phyloP scores from a whole-genome alignment of 2,888 invertebrate genomes.

The Metalampra italica region DNA sequence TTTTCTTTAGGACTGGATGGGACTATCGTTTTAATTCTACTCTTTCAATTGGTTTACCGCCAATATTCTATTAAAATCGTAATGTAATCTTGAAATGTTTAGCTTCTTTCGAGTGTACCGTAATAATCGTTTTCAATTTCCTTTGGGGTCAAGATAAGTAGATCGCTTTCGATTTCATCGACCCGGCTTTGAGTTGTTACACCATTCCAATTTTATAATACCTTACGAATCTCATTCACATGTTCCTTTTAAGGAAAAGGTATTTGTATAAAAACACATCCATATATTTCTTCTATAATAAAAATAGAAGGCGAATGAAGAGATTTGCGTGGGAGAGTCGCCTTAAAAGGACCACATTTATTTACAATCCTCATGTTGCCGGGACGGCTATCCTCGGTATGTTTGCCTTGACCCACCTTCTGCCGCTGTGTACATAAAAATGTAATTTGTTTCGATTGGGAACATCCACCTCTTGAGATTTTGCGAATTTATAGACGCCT shows the following conservation, averaged over 20 bases:
- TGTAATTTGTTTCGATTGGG: constrained; percentile 37
- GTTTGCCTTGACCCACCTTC: constrained; percentile 29
- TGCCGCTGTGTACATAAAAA: constrained; percentile 25
- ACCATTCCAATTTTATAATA: neutral
- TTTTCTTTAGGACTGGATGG: neutral
- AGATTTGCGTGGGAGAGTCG: constrained; percentile 10
- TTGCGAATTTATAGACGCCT: neutral
- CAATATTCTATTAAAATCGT: too few species aligned
- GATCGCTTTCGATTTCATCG: constrained; percentile 31
- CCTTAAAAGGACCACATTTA: constrained; percentile 18
- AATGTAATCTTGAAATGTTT: too few species aligned
- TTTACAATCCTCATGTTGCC: constrained; percentile 31
- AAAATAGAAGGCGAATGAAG: constrained; percentile 7
- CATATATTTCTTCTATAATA: neutral
- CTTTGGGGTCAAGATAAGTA: constrained; percentile 30
- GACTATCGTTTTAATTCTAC: neutral
- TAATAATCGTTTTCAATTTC: constrained; percentile 24
- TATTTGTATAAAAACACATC: neutral
- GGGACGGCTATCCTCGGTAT: constrained; percentile 24
- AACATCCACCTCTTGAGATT: constrained; percentile 6
- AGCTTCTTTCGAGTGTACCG: neutral
- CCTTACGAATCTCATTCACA: neutral
- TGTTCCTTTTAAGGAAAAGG: neutral
- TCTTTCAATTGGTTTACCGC: too few species aligned
- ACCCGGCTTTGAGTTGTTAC: constrained; percentile 11